A percentile compares a stretch with the other conserved stretches of the same genome.
These are phyloP conservation scores for Arctia plantaginis DNA, from an alignment of 2,888 invertebrate genomes.

Conservation along the genomic window DNA sequence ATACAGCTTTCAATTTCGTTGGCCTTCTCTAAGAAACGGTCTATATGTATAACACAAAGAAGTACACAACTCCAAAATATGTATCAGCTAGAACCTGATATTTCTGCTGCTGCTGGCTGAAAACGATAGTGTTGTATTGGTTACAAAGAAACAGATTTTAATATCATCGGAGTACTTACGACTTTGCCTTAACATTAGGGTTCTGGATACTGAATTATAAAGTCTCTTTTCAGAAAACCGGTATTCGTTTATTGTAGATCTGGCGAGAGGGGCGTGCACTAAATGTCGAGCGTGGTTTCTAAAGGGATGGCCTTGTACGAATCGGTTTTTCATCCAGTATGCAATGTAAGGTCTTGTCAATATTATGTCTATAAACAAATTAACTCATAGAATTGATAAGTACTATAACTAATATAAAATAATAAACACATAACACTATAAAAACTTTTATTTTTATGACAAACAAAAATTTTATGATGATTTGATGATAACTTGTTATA, in stretches of 20 bases:
- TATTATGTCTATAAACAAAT: neutral
- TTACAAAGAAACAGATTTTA: too few species aligned
- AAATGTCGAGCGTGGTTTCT: neutral
- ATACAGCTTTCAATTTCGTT: neutral
- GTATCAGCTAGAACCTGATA: neutral
- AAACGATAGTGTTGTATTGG: neutral
- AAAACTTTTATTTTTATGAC: neutral
- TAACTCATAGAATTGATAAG: neutral
- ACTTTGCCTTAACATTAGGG: neutral
- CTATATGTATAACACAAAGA: neutral
- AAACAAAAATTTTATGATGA: neutral
- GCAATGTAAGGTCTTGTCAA: neutral
- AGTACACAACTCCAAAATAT: neutral
- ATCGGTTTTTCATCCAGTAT: neutral
- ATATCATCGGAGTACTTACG: neutral
- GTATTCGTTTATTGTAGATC: too few species aligned
- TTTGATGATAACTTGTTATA: conserved; percentile 1
- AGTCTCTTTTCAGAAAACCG: neutral
- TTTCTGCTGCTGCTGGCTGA: neutral
- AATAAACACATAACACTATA: neutral
- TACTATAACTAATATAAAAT: conserved; percentile 8
- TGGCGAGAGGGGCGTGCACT: neutral
- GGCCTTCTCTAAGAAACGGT: neutral
- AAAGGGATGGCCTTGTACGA: neutral
- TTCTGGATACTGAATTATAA: too few species aligned